These are phyloP conservation scores for Tragelaphus oryx DNA, from an alignment of 2,797 vertebrate species.

Conservation along the genomic window DNA sequence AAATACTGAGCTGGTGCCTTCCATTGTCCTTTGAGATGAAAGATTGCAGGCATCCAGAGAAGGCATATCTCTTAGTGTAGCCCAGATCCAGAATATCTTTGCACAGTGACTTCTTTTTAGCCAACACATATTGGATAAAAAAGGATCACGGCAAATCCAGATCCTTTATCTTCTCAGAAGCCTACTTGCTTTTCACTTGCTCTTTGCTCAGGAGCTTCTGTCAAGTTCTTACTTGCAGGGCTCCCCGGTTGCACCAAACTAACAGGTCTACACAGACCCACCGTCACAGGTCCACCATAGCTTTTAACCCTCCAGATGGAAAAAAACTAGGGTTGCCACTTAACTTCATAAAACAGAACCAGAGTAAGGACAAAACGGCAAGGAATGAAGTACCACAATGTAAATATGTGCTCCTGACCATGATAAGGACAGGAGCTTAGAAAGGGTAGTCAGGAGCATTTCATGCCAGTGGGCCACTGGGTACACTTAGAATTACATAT, in stretches of 20 bases:
- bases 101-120: not conserved
- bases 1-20: not conserved
- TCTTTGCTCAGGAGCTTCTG: conserved; percentile 28
- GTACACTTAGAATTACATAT: not conserved
- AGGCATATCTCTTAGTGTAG: not conserved
- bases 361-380: not conserved
- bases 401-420: not conserved
- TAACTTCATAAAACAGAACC: not conserved
- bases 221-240: not conserved
- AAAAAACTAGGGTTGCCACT: not conserved
- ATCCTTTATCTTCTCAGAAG: conserved; percentile 28
- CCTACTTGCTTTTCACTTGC: conserved; percentile 20
- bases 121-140: not conserved
- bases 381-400: not conserved
- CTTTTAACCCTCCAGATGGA: not conserved
- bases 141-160: not conserved
- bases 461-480: not conserved
- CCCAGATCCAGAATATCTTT: not conserved
- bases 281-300: not conserved
- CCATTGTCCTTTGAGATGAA: conserved; percentile 25
- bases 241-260: not conserved
- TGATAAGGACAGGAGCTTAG: not conserved
- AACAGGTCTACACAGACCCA: not conserved
- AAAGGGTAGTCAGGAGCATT: not conserved
- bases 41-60: not conserved